phyloP scores from a whole-genome alignment of 1,140 invertebrate genomes.

The Aplysia californica region DNA sequence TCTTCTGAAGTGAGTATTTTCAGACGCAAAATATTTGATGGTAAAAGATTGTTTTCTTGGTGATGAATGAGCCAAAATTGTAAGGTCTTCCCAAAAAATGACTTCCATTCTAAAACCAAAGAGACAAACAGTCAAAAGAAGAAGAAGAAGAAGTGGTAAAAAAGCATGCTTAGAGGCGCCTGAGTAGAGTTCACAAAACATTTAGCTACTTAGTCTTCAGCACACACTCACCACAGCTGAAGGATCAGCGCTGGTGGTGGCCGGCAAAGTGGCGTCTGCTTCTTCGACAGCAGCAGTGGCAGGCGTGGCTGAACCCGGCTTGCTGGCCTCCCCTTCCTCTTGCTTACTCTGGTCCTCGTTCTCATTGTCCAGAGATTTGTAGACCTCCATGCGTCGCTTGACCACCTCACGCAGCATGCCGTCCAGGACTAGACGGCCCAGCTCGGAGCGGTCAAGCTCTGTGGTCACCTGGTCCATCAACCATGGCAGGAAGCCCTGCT shows the following conservation, averaged over 20 bases:
- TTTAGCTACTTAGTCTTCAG: neutral
- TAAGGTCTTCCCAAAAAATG: too few species aligned
- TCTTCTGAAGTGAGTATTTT: too few species aligned
- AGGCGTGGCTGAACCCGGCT: neutral
- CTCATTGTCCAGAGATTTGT: constrained; percentile 30
- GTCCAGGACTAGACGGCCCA: constrained; percentile 81
- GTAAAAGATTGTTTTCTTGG: too few species aligned
- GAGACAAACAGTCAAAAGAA: neutral
- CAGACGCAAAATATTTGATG: too few species aligned
- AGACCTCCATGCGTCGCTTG: constrained; percentile 47
- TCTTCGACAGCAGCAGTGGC: too few species aligned
- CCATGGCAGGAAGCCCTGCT: constrained; percentile 90
- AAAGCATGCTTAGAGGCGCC: neutral
- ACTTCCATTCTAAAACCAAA: too few species aligned
- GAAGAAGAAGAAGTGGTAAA: neutral
- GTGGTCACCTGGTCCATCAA: constrained; percentile 82
- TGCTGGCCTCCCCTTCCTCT: neutral
- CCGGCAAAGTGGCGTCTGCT: neutral
- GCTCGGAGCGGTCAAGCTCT: constrained; percentile 82
- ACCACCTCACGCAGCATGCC: constrained; percentile 69
- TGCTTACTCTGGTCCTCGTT: neutral
- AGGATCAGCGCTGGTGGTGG: too few species aligned
- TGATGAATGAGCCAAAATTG: neutral
- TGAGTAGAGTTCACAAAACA: neutral
- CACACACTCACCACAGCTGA: too few species aligned